Conservation (phyloP, 2,888 invertebrate genomes). For the Papilio gigon region DNA sequence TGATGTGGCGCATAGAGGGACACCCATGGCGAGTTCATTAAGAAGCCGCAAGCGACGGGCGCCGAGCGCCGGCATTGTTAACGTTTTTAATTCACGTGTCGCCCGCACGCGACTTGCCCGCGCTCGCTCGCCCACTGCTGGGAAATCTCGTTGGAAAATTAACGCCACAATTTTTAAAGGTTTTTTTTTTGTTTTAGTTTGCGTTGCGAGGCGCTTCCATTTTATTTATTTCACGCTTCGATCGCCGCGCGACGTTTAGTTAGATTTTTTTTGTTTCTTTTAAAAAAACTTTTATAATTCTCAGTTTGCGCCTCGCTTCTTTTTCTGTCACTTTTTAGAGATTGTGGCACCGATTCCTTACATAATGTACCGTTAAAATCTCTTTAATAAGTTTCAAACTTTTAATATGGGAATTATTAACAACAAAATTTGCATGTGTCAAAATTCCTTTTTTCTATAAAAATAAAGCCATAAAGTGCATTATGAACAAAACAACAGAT, state of each 20-base stretch:
- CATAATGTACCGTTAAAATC: neutral
- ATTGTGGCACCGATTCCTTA: neutral
- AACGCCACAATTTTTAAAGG: conserved; percentile 75
- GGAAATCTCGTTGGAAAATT: conserved; percentile 81
- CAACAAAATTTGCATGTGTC: too few relatives aligned
- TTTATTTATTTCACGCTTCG: conserved; percentile 79
- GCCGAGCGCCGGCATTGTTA: conserved; percentile 71
- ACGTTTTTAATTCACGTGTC: conserved; percentile 82
- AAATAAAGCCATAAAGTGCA: neutral
- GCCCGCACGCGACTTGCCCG: conserved; percentile 68
- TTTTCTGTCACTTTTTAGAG: conserved; percentile 22
- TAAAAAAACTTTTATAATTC: conserved; percentile 60
- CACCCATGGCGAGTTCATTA: conserved; percentile 69
- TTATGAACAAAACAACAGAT: neutral
- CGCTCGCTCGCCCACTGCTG: conserved; percentile 68
- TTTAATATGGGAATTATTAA: too few relatives aligned
- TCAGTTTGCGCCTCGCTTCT: conserved; percentile 48
- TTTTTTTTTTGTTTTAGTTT: conserved; percentile 69
- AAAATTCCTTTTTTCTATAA: too few relatives aligned
- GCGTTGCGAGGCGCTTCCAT: conserved; percentile 71
- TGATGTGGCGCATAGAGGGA: conserved; percentile 42
- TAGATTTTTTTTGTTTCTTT: conserved; percentile 62
- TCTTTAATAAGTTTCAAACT: neutral
- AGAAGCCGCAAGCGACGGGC: conserved; percentile 65
- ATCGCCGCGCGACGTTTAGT: conserved; percentile 72